A percentile compares a stretch with the other conserved stretches of the same genome.
phyloP scores from a whole-genome alignment of 2,888 invertebrate genomes.

The Eupeodes latifasciatus region DNA sequence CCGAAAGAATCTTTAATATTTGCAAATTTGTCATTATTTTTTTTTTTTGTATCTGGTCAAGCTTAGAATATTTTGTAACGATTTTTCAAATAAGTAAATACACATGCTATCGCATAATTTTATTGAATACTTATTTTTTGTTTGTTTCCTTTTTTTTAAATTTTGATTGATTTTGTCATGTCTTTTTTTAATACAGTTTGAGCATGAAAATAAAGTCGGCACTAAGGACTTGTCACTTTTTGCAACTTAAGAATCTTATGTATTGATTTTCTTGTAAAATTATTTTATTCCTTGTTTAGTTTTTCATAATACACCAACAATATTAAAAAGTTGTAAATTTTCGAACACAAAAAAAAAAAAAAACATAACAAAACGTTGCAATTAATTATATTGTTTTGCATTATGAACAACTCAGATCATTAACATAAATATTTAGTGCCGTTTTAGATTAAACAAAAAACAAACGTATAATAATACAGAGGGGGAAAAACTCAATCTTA shows the following conservation, averaged over 20 bases:
- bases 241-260: neutral
- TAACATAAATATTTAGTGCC: constrained; percentile 59
- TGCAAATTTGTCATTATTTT: constrained; percentile 8
- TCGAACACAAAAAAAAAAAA: constrained; percentile 28
- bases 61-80: constrained; percentile 32
- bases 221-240: constrained; percentile 6
- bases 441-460: constrained; percentile 51
- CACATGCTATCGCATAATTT: constrained; percentile 9
- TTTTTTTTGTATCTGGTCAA: constrained; percentile 23
- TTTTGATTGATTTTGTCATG: constrained; percentile 8
- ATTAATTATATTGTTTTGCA: constrained; percentile 41
- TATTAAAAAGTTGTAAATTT: constrained; percentile 31
- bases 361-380: constrained; percentile 10
- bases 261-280: neutral
- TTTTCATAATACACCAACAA: constrained; percentile 3
- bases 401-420: constrained; percentile 41
- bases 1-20: constrained; percentile 23
- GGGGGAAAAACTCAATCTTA: constrained; percentile 32
- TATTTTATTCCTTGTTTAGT: neutral
- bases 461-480: constrained; percentile 21
- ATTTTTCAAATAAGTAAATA: constrained; percentile 41
- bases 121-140: neutral
- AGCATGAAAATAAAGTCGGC: constrained; percentile 1
- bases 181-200: neutral
- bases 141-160: neutral